Evolutionary conservation across 2,888 invertebrate species (phyloP).

Genomic region (Anarsia innoxiella): DNA sequence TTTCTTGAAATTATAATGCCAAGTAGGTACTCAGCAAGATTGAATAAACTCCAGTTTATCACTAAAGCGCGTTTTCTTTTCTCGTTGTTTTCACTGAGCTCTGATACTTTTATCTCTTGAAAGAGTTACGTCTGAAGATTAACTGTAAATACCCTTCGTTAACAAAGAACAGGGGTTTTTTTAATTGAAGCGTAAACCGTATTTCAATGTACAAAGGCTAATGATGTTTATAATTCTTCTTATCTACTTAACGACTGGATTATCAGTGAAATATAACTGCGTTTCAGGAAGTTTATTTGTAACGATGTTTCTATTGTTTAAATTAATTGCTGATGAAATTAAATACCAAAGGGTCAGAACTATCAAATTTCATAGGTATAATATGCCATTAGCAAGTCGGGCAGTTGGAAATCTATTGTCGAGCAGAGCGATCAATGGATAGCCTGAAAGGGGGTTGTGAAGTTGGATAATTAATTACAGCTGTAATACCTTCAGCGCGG

Average conservation of each 20-base stretch:
- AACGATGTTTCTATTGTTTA: too few species aligned
- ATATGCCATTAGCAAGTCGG: conserved; percentile 13
- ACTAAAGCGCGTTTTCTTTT: conserved; percentile 1
- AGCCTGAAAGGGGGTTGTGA: conserved; percentile 33
- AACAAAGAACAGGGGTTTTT: conserved; percentile 17
- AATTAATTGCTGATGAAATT: neutral
- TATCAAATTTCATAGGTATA: conserved; percentile 3
- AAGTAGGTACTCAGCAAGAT: conserved; percentile 4
- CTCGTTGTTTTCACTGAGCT: conserved; percentile 7
- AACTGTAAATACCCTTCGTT: conserved; percentile 18
- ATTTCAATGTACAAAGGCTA: conserved; percentile 14
- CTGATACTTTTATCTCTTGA: conserved; percentile 5
- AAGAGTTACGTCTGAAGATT: conserved; percentile 20
- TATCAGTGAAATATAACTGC: conserved; percentile 5
- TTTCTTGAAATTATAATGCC: conserved; percentile 10
- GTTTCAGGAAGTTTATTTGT: conserved; percentile 3
- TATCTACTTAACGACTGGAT: conserved; percentile 9
- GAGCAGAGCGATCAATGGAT: conserved; percentile 22
- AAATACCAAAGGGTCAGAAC: neutral
- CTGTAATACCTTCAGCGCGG: conserved; percentile 40
- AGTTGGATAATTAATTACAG: conserved; percentile 60
- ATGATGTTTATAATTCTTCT: conserved; percentile 14
- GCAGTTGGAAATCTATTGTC: conserved; percentile 16
- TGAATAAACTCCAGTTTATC: conserved; percentile 3
- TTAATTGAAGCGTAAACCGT: conserved; percentile 19